Percentiles rank a stretch among this genome's conserved stretches.
phyloP scores from a whole-genome alignment of 2,888 invertebrate species.

The Cryptosula pallasiana region DNA sequence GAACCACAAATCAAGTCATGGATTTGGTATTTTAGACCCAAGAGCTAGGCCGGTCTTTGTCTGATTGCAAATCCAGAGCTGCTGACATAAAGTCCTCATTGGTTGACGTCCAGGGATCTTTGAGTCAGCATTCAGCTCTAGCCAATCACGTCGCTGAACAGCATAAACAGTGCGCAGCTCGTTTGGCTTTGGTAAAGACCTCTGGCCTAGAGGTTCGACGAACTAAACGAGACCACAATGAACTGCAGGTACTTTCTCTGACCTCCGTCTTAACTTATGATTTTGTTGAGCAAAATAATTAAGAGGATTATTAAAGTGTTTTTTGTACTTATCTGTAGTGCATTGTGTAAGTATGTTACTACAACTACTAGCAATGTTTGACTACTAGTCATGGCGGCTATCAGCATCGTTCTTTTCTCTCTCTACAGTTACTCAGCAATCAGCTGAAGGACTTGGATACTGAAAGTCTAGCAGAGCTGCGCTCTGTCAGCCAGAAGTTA shows the following conservation, averaged over 20 bases:
- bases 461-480: background rate
- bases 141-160: slow-evolving; percentile 13
- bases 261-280: too few species aligned
- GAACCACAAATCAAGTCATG: too few species aligned
- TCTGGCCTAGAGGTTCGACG: slow-evolving; percentile 9
- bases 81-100: background rate
- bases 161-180: slow-evolving; percentile 10
- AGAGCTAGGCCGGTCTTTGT: background rate
- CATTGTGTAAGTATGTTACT: too few species aligned
- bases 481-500: background rate
- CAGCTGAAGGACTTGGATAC: background rate
- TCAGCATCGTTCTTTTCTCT: too few species aligned
- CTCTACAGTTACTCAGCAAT: background rate
- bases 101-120: background rate
- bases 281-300: too few species aligned
- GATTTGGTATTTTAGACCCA: background rate
- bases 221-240: slow-evolving; percentile 1
- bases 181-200: background rate
- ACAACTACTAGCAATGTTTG: too few species aligned
- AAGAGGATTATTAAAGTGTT: too few species aligned
- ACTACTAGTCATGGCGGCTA: too few species aligned
- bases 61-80: background rate
- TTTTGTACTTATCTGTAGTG: too few species aligned
- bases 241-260: background rate
- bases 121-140: slow-evolving; percentile 21